Evolutionary conservation across 2,797 vertebrate species (phyloP), one percentile per base, ranked within the genome.

Genomic region (Sciaenops ocellatus): DNA sequence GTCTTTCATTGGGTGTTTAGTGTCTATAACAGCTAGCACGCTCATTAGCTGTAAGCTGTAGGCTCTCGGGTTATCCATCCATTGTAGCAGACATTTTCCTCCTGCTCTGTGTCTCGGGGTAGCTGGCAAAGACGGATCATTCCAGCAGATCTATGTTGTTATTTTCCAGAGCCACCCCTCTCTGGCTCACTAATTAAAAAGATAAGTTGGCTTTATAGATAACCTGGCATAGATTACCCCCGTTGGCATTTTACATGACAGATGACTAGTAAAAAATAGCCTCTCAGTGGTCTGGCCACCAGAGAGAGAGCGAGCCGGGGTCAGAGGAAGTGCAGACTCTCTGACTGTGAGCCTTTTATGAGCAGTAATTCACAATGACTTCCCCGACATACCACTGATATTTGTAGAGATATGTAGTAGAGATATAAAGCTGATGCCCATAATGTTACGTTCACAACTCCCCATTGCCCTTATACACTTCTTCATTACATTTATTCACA

Each of bases 131-230:
- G 79, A 90, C 57, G 2, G 66, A 87, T 89, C 79, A 84, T 78
- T 84, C 79, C 82, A 64, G 85, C 79, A 79, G 81, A 82, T 87
- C 82, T 79, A 34, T 84, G 78, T 84, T 84, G 85, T 86, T 91
- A 68, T 90, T 88, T 88, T 88, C 83, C 83, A 85, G 82, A 84
- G 67, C 79, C 69, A 34, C 68, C 80, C 34, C 83, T 86, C 86
- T 85, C 77, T 48, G 34, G 79, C 85, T 85, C 85, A 69, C 75
- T 89, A 90, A 90, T 92, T 94, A 91, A 89, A 92, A 89, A 90
- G 88, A 93, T 86, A 83, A 82, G 80, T 90, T 79, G 87, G 80
- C 86, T 91, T 90, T 82, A 85, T 64, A 88, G 90, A 93, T 93
- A 90, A 93, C 90, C 90, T 90, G 85, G 82, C 79, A 61, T 80